Conservation (phyloP, 1,140 invertebrate species). For the Schlechtendalia chinensis region DNA sequence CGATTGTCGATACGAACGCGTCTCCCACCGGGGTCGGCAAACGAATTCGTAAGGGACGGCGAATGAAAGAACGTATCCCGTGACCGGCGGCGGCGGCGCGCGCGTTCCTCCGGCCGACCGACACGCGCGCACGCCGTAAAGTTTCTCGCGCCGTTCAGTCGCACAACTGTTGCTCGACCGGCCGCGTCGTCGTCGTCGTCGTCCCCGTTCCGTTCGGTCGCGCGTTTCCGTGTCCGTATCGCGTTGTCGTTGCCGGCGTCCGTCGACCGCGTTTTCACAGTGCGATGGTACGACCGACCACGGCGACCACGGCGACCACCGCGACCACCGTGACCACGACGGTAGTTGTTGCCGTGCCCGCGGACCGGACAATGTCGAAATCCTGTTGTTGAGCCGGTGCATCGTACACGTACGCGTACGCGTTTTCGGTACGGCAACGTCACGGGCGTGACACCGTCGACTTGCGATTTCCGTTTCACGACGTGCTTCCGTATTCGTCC, state of each 20-base stretch:
- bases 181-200: neutral
- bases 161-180: constrained; percentile 49
- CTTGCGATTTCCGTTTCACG: too few relatives aligned
- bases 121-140: neutral
- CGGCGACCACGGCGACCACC: neutral
- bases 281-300: neutral
- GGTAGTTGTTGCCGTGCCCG: neutral
- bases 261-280: neutral
- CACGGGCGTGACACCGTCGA: too few relatives aligned
- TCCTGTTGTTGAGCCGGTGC: neutral
- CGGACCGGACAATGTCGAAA: constrained; percentile 7
- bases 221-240: too few relatives aligned
- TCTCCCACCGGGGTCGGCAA: too few relatives aligned
- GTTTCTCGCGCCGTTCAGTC: constrained; percentile 32
- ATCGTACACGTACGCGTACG: neutral
- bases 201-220: too few relatives aligned
- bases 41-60: too few relatives aligned
- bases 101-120: neutral
- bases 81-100: neutral
- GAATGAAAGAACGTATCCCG: too few relatives aligned
- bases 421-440: too few relatives aligned
- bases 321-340: neutral
- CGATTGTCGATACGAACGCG: too few relatives aligned
- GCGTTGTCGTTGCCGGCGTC: neutral
- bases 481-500: too few relatives aligned